Evolutionary conservation across 2,888 invertebrate genomes (phyloP).

Genomic region (Limnephilus auricula): DNA sequence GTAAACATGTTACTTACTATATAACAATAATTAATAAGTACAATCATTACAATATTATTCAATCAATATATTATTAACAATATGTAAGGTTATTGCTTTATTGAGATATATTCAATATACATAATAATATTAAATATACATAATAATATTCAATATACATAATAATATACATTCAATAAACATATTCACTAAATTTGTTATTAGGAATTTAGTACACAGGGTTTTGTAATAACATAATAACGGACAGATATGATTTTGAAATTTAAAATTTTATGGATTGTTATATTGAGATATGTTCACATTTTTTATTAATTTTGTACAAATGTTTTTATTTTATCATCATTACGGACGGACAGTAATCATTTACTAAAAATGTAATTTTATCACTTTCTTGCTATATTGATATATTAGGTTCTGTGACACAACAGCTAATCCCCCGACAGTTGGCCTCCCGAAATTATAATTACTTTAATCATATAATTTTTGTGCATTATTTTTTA

Average conservation of each 20-base stretch:
- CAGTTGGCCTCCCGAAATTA: too few species aligned
- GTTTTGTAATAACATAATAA: too few species aligned
- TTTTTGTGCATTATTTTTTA: too few species aligned
- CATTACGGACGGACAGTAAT: background rate
- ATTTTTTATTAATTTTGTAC: background rate
- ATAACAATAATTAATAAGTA: constrained; percentile 17
- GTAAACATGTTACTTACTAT: background rate
- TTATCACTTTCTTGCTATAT: background rate
- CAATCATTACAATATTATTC: background rate
- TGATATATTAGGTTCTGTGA: too few species aligned
- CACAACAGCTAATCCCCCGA: too few species aligned
- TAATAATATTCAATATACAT: background rate
- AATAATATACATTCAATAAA: too few species aligned
- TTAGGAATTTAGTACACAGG: background rate
- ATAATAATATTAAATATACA: background rate
- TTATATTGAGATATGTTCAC: too few species aligned
- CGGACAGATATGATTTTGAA: too few species aligned
- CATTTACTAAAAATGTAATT: background rate
- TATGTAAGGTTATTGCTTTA: background rate
- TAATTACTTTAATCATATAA: too few species aligned
- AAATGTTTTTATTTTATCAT: background rate
- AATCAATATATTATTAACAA: background rate
- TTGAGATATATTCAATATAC: background rate
- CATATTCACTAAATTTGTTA: background rate
- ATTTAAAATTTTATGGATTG: too few species aligned